These are phyloP conservation scores for Euwallacea similis DNA, from an alignment of 1,140 invertebrate genomes.

Conservation along the genomic window DNA sequence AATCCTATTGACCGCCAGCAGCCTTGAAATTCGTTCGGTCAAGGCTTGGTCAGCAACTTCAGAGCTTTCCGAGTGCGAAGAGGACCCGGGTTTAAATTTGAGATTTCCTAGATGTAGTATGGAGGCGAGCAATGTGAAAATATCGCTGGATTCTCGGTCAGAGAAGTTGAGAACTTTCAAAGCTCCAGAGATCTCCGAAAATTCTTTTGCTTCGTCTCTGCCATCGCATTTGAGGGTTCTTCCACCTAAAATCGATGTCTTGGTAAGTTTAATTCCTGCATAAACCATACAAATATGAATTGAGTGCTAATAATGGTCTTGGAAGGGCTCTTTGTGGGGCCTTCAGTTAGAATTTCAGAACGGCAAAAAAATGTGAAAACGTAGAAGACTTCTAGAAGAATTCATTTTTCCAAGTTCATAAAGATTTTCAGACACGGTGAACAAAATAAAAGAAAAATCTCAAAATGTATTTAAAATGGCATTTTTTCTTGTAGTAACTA, in stretches of 20 bases:
- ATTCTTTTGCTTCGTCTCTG: slow-evolving; percentile 80
- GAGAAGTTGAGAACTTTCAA: slow-evolving; percentile 91
- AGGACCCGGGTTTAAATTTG: slow-evolving; percentile 74
- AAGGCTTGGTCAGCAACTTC: slow-evolving; percentile 72
- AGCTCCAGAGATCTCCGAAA: slow-evolving; percentile 82
- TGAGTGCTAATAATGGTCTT: not conserved
- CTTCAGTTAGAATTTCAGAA: too few relatives aligned
- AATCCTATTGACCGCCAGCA: slow-evolving; percentile 71
- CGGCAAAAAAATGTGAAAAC: too few relatives aligned
- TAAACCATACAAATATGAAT: too few relatives aligned
- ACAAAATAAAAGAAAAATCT: too few relatives aligned
- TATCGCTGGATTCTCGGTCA: slow-evolving; percentile 78
- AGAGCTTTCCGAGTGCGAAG: slow-evolving; percentile 79
- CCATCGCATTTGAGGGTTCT: slow-evolving; percentile 71
- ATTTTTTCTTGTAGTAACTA: too few relatives aligned
- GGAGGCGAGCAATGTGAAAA: slow-evolving; percentile 80
- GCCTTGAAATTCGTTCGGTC: slow-evolving; percentile 65
- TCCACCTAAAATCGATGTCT: slow-evolving; percentile 18
- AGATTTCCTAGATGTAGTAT: slow-evolving; percentile 90
- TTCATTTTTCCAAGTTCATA: too few relatives aligned
- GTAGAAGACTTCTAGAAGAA: too few relatives aligned
- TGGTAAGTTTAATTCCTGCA: too few relatives aligned
- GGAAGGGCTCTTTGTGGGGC: too few relatives aligned
- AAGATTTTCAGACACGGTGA: too few relatives aligned
- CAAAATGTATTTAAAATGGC: too few relatives aligned